Base-by-base conservation (phyloP, 2,113 vertebrate genomes). In the Prolemur simus region DNA sequence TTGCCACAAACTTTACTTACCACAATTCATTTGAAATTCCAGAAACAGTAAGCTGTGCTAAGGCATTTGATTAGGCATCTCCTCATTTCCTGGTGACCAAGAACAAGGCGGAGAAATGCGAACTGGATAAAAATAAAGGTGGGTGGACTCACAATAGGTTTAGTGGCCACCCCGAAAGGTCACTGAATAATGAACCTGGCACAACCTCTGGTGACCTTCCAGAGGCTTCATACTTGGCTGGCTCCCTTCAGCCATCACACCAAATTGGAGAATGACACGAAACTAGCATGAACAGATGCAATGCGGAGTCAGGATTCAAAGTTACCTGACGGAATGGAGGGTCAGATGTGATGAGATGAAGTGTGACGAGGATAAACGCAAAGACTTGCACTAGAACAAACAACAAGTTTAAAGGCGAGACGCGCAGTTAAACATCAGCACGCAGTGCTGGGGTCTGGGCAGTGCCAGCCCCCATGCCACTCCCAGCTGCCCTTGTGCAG, bases 311-410 rank as follows among this genome's bases (percentile, higher is more conserved):
- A 11, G 63, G 76, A 77, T 29, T 21, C 64, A 17, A 47, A 81
- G 29, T 2, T 13, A 23, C 83, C 29, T 21, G 45, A 34, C 0
- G 3, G 23, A 56, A 47, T 2, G 58, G 39, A 15, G 2, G 63
- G 60, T 15, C 84, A 11, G 3, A 1, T 6, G 13, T 9, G 25
- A 58, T 18, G 4, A 39, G 94, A 71, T 0, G 29, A 47, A 39
- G 7, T 0, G 18, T 3, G 8, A 7, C 0, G 15, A 20, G 21
- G 52, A 47, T 0, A 45, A 52, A 11, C 0, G 39, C 12, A 3
- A 8, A n/a, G 71, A 18, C 34, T 7, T 0, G 15, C 45, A 7
- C 12, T 14, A 5, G 91, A 37, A 58, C 42, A 71, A 37, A 49
- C n/a, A n/a, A 45, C n/a, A 5, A 25, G 66, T 11, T 17, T 32